Evolutionary conservation across 2,113 vertebrate genomes (phyloP), one percentile per base, ranked within the genome.

Genomic region (Halichoeres trimaculatus): DNA sequence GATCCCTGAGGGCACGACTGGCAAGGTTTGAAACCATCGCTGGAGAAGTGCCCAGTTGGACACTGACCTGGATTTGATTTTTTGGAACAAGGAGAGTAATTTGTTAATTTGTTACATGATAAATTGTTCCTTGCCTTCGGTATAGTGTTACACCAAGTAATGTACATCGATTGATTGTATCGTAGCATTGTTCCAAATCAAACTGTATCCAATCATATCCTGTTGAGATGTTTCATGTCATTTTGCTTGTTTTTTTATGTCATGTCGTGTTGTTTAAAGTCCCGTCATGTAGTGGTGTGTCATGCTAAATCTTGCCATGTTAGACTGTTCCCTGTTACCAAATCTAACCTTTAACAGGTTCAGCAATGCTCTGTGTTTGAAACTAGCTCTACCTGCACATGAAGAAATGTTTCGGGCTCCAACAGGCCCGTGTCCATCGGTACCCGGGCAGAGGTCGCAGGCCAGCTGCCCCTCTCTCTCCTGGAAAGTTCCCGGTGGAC

Each of bases 401-500:
- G 96, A 93, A 3, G 96, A 96, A 93, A 98, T 92, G 93, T 97
- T 99, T 83, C 95, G 95, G 8, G 96, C 98, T 55, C 98, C 96
- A 0, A 87, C 74, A 0, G 96, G 96, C 35, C 98, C 98, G 0
- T 96, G 96, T 23, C 96, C 95, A 50, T 99, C 97, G 1, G 95
- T 94, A n/a, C 98, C 96, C 57, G 98, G 98, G 84, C 98, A 99
- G 74, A 96, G 96, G 92, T 99, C 97, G 55, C 98, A 99, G 90
- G 96, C 98, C 82, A 99, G 95, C 93, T 99, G 98, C 60, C 96
- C 97, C 90, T 99, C 98, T 87, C 92, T 97, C 91, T 99, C 97
- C 94, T 99, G 98, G 92, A 97, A 99, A 69, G 97, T 99, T 76
- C 98, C 98, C 0, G 96, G 87, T 0, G 97, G 96, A 82, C 98